Evolutionary conservation across 1,140 invertebrate species (phyloP).

Genomic region (Hermetia illucens): DNA sequence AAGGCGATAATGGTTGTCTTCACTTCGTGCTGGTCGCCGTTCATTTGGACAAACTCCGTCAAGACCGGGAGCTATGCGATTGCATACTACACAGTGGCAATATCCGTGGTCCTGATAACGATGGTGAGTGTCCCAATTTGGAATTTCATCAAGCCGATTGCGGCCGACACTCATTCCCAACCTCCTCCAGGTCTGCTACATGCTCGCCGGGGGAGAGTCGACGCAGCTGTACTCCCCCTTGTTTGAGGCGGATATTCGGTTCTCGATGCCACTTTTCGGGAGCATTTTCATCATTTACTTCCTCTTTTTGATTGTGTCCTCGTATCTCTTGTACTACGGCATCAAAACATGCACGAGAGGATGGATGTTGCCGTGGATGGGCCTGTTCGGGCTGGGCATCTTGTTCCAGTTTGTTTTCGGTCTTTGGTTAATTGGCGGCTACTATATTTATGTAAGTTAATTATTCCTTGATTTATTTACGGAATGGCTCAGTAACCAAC

Average conservation of each 20-base stretch:
- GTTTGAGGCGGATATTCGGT: slow-evolving; percentile 70
- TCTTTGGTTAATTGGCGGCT: slow-evolving; percentile 68
- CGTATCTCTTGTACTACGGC: slow-evolving; percentile 42
- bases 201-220: slow-evolving; percentile 69
- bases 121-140: slow-evolving; percentile 30
- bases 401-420: slow-evolving; percentile 66
- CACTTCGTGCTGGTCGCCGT: slow-evolving; percentile 73
- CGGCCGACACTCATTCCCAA: background rate
- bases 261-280: slow-evolving; percentile 58
- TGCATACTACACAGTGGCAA: slow-evolving; percentile 58
- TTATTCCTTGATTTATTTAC: slow-evolving; percentile 5
- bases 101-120: slow-evolving; percentile 59
- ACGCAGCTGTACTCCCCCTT: slow-evolving; percentile 73
- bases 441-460: slow-evolving; percentile 75
- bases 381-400: slow-evolving; percentile 50
- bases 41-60: slow-evolving; percentile 65
- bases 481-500: slow-evolving; percentile 8
- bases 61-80: slow-evolving; percentile 60
- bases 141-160: background rate
- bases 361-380: slow-evolving; percentile 68
- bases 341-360: slow-evolving; percentile 39
- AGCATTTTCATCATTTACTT: slow-evolving; percentile 58
- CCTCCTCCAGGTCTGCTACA: slow-evolving; percentile 39
- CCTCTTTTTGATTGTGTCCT: slow-evolving; percentile 45
- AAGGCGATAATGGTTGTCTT: slow-evolving; percentile 48